Conservation (phyloP, 2,113 vertebrate species). For the Empidonax traillii region DNA sequence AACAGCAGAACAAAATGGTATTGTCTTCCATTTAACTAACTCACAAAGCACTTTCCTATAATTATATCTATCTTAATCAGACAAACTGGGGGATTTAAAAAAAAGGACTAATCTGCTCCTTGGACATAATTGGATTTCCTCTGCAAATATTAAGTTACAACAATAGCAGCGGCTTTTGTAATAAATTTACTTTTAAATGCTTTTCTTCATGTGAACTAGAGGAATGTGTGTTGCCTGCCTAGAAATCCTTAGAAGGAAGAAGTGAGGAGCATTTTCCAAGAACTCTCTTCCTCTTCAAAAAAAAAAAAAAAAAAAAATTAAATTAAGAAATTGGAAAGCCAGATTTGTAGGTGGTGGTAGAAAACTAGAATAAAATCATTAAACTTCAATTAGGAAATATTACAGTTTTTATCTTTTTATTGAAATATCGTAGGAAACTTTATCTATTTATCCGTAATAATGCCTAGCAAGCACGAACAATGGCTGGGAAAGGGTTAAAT, state of each 20-base stretch:
- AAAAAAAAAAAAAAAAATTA: background rate
- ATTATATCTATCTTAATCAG: background rate
- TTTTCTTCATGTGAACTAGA: background rate
- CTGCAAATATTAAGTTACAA: constrained; percentile 9
- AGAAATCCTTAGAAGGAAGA: background rate
- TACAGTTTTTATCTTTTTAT: background rate
- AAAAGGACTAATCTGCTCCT: background rate
- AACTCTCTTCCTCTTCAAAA: background rate
- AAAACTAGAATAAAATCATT: background rate
- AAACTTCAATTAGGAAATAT: background rate
- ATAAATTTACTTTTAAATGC: background rate
- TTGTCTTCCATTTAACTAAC: background rate
- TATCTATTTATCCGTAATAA: background rate
- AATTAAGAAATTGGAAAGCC: background rate
- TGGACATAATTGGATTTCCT: background rate
- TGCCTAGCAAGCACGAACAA: background rate
- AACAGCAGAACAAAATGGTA: background rate
- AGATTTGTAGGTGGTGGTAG: background rate
- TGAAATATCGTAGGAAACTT: background rate
- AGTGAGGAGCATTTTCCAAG: background rate
- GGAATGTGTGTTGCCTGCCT: background rate
- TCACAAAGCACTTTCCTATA: background rate
- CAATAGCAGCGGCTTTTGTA: background rate
- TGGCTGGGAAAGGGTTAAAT: background rate
- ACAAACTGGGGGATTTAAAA: background rate